phyloP scores from a whole-genome alignment of 2,888 invertebrate genomes.

The Ochlodes sylvanus region DNA sequence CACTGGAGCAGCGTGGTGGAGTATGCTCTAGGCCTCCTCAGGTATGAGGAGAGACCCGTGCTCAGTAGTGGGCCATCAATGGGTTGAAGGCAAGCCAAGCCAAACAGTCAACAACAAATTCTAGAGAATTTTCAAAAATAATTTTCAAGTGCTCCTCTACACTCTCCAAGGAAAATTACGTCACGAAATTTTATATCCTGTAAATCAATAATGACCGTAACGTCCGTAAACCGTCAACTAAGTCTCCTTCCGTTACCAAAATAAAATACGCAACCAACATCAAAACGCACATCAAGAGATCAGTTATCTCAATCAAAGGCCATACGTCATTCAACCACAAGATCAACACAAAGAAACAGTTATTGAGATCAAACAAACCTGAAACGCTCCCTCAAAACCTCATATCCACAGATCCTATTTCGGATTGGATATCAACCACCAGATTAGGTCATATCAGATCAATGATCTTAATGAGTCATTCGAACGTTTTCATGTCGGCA shows the following conservation, averaged over 20 bases:
- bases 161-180: too few species aligned
- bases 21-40: too few species aligned
- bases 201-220: too few species aligned
- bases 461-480: constrained; percentile 29
- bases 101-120: too few species aligned
- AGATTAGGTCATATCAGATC: constrained; percentile 33
- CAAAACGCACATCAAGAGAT: not conserved
- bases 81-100: too few species aligned
- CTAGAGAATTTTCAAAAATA: too few species aligned
- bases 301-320: not conserved
- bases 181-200: too few species aligned
- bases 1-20: too few species aligned
- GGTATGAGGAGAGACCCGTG: too few species aligned
- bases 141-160: too few species aligned
- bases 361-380: constrained; percentile 11
- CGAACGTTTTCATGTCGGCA: constrained; percentile 5
- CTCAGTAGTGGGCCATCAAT: too few species aligned
- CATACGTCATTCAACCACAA: not conserved
- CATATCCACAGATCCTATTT: constrained; percentile 17
- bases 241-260: constrained; percentile 7
- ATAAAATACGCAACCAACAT: not conserved
- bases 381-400: constrained; percentile 27
- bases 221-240: too few species aligned
- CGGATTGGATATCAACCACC: constrained; percentile 18
- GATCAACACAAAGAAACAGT: constrained; percentile 19